Base-by-base conservation (phyloP, 2,888 invertebrate genomes). In the Ectobius pallidus region DNA sequence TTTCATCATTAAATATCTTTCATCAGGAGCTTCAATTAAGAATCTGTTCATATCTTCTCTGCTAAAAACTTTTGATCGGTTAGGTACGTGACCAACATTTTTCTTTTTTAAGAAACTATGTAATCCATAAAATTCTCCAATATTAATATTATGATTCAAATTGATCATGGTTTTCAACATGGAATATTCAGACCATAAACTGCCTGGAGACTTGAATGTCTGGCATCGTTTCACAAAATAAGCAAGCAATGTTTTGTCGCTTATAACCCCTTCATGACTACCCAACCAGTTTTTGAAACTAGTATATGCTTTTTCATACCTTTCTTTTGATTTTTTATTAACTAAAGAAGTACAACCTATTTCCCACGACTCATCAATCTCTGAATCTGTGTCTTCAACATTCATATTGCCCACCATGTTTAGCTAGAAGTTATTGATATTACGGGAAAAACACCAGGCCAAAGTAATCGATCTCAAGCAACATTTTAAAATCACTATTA, bases 1-100 rank as follows among this genome's bases (percentile, higher is more conserved):
- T n/a, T 25, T 61, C 16, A 61, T 61, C 16, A 20, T 20, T 14
- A 58, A 11, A 30, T 14, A 16, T n/a, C 4, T n/a, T 2, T 18
- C 32, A 61, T 32, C 30, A 52, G 52, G 4, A 52, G 52, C 58
- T 61, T 61, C 25, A 25, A 30, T 16, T 61, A 27, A 61, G 27
- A 30, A 30, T 16, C 14, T 27, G 16, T 30, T 61, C 18, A 0
- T 3, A 3, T 61, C 30, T 30, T 58, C 58, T 58, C 30, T 58
- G 3, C 11, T 30, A 16, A 58, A 30, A 58, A n/a, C 30, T 18
- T n/a, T 30, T 2, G 11, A 30, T 16, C 9, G 22, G 6, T 9
- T 61, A n/a, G 46, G 11, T 46, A 14, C n/a, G n/a, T 46, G 46
- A 14, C 46, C 46, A n/a, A 46, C n/a, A 46, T 46, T n/a, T n/a